These are phyloP conservation scores for Lonchura striata DNA, from an alignment of 2,113 vertebrate genomes.

Conservation along the genomic window DNA sequence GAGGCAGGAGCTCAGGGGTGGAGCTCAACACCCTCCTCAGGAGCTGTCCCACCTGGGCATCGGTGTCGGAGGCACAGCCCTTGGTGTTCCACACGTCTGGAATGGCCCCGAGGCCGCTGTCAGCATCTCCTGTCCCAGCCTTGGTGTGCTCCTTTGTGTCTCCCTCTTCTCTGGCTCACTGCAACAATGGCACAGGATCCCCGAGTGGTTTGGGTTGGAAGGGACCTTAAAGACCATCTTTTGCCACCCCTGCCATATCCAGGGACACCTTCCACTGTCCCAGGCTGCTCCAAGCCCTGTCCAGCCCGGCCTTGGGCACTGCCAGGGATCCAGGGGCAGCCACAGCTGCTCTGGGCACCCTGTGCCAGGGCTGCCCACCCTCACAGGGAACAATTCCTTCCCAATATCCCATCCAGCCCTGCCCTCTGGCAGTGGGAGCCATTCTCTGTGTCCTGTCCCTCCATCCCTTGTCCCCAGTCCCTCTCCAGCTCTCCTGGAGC, in stretches of 20 bases:
- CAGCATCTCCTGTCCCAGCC: not conserved
- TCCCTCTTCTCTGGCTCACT: not conserved
- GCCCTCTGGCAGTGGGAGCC: not conserved
- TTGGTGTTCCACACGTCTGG: not conserved
- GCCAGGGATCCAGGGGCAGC: not conserved
- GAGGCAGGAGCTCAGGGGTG: not conserved
- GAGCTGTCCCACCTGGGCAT: not conserved
- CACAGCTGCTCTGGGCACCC: not conserved
- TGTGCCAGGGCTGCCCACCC: not conserved
- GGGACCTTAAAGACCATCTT: accelerated
- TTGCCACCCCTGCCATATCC: accelerated
- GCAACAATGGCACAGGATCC: not conserved
- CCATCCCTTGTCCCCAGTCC: not conserved
- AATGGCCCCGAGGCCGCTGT: not conserved
- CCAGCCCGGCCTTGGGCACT: not conserved
- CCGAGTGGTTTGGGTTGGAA: not conserved
- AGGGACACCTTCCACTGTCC: accelerated
- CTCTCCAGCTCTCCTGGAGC: not conserved
- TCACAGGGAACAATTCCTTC: not conserved
- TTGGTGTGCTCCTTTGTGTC: accelerated
- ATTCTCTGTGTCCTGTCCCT: not conserved
- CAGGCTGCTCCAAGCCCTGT: accelerated
- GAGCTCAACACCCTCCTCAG: accelerated
- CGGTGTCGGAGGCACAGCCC: accelerated
- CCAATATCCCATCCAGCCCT: not conserved